Base-by-base conservation (phyloP, 2,888 invertebrate genomes). In the Apamea sordens region DNA sequence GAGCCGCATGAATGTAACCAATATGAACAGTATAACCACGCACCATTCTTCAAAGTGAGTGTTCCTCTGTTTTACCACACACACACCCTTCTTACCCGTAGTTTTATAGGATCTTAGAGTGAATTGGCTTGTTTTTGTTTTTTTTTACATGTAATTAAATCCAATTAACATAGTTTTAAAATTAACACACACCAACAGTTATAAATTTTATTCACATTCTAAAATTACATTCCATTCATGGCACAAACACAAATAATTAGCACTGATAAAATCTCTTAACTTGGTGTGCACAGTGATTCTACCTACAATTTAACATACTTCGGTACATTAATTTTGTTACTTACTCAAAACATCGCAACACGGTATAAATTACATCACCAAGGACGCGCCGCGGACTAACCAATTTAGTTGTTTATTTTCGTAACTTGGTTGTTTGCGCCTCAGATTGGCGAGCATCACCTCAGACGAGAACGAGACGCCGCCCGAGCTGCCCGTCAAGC, bases 401-500 rank as follows among this genome's bases (percentile, higher is more conserved):
- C 70, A 83, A 86, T 78, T 82, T 61, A 41, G 63, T 83, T 80
- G 83, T 82, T 77, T 80, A 75, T 85, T 88, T 87, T 87, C 79
- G 88, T 91, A 88, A 89, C 77, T 65, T 56, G 72, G 73, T 81
- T 64, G 61, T 83, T 78, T 82, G 77, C 71, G 73, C 70, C 86
- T 82, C 84, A 95, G 95, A 88, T 90, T 96, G 92, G 95, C 96
- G 85, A 95, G 96, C 91, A 95, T 96, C 89, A 95, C 96, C 79
- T 95, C 96, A 88, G 95, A 96, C 92, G 96, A 95, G 89, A 93
- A 93, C 88, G 96, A 96, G 92, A 94, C 96, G 82, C 97, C 97
- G 89, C 98, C 97, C n/a, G 97, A 97, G 90, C 93, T 97, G 92
- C 97, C 97, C 69, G 97, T 96, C 76, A 97, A 97, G 86, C 93